Conservation (phyloP, 2,113 vertebrate genomes). For the Axis porcinus region DNA sequence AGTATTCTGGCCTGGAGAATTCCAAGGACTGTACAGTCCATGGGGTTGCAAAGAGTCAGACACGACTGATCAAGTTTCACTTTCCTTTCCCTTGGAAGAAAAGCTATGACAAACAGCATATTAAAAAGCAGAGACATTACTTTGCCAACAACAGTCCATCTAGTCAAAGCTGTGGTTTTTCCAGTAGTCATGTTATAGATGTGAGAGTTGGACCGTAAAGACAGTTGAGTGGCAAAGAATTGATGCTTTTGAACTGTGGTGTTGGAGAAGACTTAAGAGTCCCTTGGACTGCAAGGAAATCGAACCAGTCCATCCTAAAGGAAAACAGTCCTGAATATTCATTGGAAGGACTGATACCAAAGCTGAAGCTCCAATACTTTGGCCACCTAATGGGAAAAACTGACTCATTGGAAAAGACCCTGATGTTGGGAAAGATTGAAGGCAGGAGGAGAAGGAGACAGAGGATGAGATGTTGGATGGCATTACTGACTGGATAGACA, state of each 20-base stretch:
- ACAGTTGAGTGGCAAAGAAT: background rate
- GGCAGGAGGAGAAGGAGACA: background rate
- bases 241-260: background rate
- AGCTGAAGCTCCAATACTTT: background rate
- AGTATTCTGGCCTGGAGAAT: background rate
- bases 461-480: background rate
- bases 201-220: background rate
- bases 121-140: background rate
- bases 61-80: background rate
- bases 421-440: background rate
- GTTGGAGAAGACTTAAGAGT: background rate
- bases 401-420: background rate
- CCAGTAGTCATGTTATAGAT: background rate
- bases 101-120: background rate
- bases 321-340: background rate
- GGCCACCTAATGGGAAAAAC: background rate
- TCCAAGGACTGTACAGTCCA: background rate
- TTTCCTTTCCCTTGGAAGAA: background rate
- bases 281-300: background rate
- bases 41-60: background rate
- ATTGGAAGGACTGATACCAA: background rate
- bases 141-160: background rate
- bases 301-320: background rate
- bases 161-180: background rate
- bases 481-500: background rate